These are phyloP conservation scores for Anolis sagrei DNA, from an alignment of 2,113 vertebrate species.

Conservation along the genomic window DNA sequence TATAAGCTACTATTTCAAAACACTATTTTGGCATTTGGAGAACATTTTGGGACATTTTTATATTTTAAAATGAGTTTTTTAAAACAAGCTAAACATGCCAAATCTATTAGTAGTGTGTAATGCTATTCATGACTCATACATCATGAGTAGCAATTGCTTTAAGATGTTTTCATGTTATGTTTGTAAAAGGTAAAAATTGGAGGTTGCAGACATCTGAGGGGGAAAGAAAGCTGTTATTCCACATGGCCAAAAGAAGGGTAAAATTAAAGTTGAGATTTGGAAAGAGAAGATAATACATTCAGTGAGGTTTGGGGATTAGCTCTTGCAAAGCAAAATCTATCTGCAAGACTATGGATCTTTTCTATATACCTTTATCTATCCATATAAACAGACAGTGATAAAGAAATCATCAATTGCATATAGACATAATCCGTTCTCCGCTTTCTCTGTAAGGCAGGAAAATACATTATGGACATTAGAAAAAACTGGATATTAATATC, in stretches of 20 bases:
- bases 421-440: background rate
- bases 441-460: background rate
- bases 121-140: too few relatives aligned
- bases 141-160: too few relatives aligned
- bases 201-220: background rate
- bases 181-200: background rate
- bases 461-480: constrained; percentile 19
- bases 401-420: constrained; percentile 41
- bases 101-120: too few relatives aligned
- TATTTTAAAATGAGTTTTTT: too few relatives aligned
- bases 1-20: too few relatives aligned
- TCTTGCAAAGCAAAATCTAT: background rate
- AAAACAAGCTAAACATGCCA: too few relatives aligned
- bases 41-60: too few relatives aligned
- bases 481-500: constrained; percentile 19
- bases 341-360: background rate
- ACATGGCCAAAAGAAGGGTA: background rate
- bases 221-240: background rate
- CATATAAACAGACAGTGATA: constrained; percentile 9
- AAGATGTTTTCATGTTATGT: too few relatives aligned
- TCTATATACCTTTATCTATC: background rate
- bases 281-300: background rate
- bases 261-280: background rate
- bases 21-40: too few relatives aligned
- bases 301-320: background rate